Evolutionary conservation across 2,113 vertebrate genomes (phyloP), one percentile per base, ranked within the genome.

Genomic region (Phrynosoma blainvillii): DNA sequence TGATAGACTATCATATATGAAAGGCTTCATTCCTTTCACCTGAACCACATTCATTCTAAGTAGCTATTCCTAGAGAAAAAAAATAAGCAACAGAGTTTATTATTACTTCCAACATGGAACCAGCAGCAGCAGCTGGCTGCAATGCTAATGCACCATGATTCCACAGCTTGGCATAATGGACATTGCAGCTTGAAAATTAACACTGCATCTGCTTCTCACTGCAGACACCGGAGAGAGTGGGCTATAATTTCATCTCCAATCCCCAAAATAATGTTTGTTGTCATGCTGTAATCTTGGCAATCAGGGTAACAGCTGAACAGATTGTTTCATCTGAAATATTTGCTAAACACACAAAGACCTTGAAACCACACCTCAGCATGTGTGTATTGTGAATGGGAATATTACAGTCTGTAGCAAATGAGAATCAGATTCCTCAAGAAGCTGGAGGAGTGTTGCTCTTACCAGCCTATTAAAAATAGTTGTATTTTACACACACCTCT

Each of bases 281-380:
- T 96, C 92, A 36, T 85, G 93, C 95, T 95, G 94, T 89, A 96
- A 94, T 97, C 95, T 96, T 95, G 95, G 96, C 96, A 97, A 96
- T 96, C 95, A 96, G 93, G 89, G 84, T 91, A 94, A 95, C 95
- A 96, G 96, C 96, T 95, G 95, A 96, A 96, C 96, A 96, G 95
- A 96, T 95, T 93, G 87, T 95, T 97, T 95, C 89, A 84, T 95
- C 93, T 94, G 95, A 96, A 96, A 96, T 97, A 97, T 97, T 97
- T 96, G 95, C 94, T 96, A 96, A 97, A 97, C 96, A 97, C 47
- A 59, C 91, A 76, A 93, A 95, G 95, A 97, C 96, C 96, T 96
- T 97, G 95, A 96, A 96, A 94, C 94, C 93, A 95, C 94, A 96
- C 96, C 96, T 96, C 96, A 94, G 93, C 59, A 2, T 94, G 93